Evolutionary conservation across 2,797 vertebrate genomes (phyloP).

Genomic region (Mus minutoides): DNA sequence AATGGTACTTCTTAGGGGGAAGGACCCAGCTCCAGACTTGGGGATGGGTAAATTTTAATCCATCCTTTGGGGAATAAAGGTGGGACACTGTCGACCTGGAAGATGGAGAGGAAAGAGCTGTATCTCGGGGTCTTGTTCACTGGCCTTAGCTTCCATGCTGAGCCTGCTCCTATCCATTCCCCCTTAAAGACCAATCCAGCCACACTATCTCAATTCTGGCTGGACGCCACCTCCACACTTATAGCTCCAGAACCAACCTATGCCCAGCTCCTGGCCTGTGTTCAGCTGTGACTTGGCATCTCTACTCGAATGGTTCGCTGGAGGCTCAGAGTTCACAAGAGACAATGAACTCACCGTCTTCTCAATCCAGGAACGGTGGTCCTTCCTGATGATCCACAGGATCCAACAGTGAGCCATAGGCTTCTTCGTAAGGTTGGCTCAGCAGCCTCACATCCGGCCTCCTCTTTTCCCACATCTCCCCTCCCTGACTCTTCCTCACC

Average conservation of each 20-base stretch:
- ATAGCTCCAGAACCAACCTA: not conserved
- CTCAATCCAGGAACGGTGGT: not conserved
- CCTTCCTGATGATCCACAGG: not conserved
- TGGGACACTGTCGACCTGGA: not conserved
- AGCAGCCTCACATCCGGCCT: not conserved
- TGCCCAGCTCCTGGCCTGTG: not conserved
- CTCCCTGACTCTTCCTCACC: not conserved
- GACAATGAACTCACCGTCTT: not conserved
- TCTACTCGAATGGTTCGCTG: not conserved
- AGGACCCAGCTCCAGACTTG: not conserved
- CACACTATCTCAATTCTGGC: not conserved
- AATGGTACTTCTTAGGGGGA: not conserved
- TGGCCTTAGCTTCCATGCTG: not conserved
- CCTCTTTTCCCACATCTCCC: accelerated
- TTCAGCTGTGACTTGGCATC: not conserved
- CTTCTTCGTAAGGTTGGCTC: not conserved
- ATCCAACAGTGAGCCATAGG: not conserved
- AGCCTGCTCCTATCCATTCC: too few relatives aligned
- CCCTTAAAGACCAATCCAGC: not conserved
- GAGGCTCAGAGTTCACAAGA: not conserved
- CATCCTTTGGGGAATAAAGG: not conserved
- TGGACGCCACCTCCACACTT: not conserved
- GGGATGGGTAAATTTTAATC: not conserved
- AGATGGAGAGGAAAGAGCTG: not conserved
- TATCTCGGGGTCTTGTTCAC: not conserved